Percentiles rank a stretch among this genome's conserved stretches.
phyloP scores from a whole-genome alignment of 1,140 invertebrate genomes.

The Microvelia longipes region DNA sequence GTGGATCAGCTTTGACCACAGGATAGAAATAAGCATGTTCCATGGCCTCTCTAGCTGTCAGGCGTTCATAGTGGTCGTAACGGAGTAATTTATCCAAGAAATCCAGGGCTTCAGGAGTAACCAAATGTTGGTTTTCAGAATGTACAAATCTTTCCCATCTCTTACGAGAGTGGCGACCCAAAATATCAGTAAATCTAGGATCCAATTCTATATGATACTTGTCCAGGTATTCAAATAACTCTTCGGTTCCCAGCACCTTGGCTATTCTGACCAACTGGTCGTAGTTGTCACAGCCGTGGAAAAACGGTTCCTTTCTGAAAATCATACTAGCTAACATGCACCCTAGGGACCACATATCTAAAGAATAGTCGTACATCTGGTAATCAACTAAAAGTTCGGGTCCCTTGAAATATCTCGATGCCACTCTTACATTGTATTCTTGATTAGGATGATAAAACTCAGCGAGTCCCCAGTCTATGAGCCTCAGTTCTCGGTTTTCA shows the following conservation, averaged over 20 bases:
- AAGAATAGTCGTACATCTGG: conserved; percentile 96
- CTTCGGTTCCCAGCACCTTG: conserved; percentile 98
- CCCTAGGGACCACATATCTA: conserved; percentile 99
- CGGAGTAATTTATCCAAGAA: conserved; percentile 96
- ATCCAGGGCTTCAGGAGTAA: conserved; percentile 93
- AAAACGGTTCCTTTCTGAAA: conserved; percentile 99
- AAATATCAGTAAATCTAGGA: conserved; percentile 33
- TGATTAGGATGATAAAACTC: conserved; percentile 99
- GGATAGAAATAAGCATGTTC: conserved; percentile 89
- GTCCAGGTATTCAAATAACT: conserved; percentile 96
- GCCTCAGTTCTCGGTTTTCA: conserved; percentile 87
- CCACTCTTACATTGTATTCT: conserved; percentile 97
- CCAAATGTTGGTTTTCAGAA: conserved; percentile 97
- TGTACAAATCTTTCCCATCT: conserved; percentile 99
- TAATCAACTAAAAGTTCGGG: conserved; percentile 97
- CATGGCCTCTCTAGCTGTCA: conserved; percentile 98
- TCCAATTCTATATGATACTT: conserved; percentile 99
- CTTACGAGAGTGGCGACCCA: conserved; percentile 75
- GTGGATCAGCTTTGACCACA: conserved; percentile 7
- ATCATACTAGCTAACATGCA: conserved; percentile 99
- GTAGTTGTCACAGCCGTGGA: conserved; percentile 99
- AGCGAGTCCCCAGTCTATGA: conserved; percentile 98
- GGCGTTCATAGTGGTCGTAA: conserved; percentile 96
- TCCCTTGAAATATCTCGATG: conserved; percentile 95
- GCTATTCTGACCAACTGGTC: conserved; percentile 98